Evolutionary conservation across 2,113 vertebrate species (phyloP), one percentile per base, ranked within the genome.

Genomic region (Rhipidura dahli): DNA sequence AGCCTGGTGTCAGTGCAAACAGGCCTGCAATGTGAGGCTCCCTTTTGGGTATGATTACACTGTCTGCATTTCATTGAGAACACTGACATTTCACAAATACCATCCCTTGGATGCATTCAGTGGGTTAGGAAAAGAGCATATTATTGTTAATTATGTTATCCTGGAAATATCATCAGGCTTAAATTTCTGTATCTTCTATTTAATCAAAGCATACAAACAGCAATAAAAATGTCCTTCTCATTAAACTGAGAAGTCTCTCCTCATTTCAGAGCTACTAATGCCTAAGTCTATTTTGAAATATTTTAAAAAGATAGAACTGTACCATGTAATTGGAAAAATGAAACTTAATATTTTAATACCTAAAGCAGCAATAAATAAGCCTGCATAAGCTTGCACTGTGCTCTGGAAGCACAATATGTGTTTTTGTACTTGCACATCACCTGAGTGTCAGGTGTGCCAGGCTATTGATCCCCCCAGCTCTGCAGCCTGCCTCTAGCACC

Each of bases 101-200:
- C 42, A 26, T 42, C 80, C 69, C 72, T 68, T 35, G 87, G 78
- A 93, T 2, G 0, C 54, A 63, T 81, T 70, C 42, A 47, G 16
- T 49, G n/a, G 47, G 47, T 71, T 73, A 82, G 30, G 33, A 75
- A 75, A 87, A 87, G 89, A 96, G 83, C 66, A 96, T 95, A 94
- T 96, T 94, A 85, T 76, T 82, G 80, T 88, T 94, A 96, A 93
- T 96, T 94, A 96, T 95, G 90, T 72, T 82, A 89, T 88, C 76
- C 80, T 94, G 89, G 90, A 95, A 73, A 82, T 95, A 91, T 80
- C 92, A 95, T 69, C 80, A 96, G 86, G 87, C 40, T 72, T 92
- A 95, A 89, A 95, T 89, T 87, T 96, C 76, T 78, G 72, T 73
- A 87, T 83, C 64, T 89, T 79, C 91, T 89, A 66, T 96, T 97